Evolutionary conservation across 1,140 invertebrate species (phyloP).

Genomic region (Catajapyx aquilonaris): DNA sequence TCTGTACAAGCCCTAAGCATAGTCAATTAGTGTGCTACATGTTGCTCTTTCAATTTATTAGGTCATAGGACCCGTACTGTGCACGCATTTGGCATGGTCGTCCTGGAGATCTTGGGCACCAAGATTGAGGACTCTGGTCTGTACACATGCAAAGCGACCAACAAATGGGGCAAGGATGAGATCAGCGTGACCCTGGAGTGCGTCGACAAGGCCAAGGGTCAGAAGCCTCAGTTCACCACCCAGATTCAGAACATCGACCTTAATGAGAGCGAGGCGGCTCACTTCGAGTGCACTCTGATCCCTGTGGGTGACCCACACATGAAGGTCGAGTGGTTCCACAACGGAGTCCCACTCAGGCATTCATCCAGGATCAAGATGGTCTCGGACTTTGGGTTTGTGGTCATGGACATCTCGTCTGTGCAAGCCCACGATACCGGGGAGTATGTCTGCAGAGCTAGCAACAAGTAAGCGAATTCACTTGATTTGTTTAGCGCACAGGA

Average conservation of each 20-base stretch:
- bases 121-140: slow-evolving; percentile 70
- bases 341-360: slow-evolving; percentile 64
- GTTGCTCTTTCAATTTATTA: too few relatives aligned
- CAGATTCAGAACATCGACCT: slow-evolving; percentile 60
- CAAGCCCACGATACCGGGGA: slow-evolving; percentile 85
- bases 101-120: slow-evolving; percentile 74
- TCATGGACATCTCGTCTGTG: slow-evolving; percentile 84
- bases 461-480: slow-evolving; percentile 31
- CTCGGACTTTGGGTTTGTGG: slow-evolving; percentile 88
- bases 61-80: slow-evolving; percentile 66
- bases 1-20: background rate
- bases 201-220: slow-evolving; percentile 59
- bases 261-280: slow-evolving; percentile 75
- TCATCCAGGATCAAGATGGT: slow-evolving; percentile 82
- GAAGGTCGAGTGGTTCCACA: slow-evolving; percentile 91
- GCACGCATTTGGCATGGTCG: slow-evolving; percentile 88
- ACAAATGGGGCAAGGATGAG: slow-evolving; percentile 70
- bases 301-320: slow-evolving; percentile 85
- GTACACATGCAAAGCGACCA: slow-evolving; percentile 70
- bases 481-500: slow-evolving; percentile 9
- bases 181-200: slow-evolving; percentile 64
- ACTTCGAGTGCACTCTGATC: slow-evolving; percentile 78
- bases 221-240: slow-evolving; percentile 69
- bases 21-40: background rate
- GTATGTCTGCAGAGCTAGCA: slow-evolving; percentile 71